These are phyloP conservation scores for Cinara cedri DNA, from an alignment of 2,888 invertebrate species.

Conservation along the genomic window DNA sequence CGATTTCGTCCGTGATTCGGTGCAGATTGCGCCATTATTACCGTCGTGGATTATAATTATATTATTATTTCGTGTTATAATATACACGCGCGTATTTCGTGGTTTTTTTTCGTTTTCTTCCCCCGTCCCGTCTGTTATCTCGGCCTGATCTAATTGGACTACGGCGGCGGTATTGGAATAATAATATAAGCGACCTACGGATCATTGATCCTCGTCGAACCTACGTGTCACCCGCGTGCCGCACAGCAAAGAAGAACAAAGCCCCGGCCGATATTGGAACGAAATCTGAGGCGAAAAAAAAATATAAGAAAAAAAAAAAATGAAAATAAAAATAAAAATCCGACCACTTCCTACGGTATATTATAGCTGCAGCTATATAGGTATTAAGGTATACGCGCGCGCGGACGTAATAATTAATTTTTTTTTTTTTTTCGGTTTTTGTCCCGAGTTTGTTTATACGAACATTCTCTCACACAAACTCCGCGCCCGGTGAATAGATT, in stretches of 20 bases:
- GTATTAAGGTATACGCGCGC: not conserved
- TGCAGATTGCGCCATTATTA: too few relatives aligned
- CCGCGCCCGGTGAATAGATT: constrained; percentile 52
- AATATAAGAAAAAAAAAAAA: constrained; percentile 1
- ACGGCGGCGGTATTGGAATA: not conserved
- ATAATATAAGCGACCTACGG: constrained; percentile 24
- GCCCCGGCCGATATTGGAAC: constrained; percentile 37
- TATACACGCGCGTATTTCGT: not conserved
- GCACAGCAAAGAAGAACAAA: constrained; percentile 47
- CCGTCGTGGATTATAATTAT: too few relatives aligned
- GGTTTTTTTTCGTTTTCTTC: not conserved
- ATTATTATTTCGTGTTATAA: not conserved
- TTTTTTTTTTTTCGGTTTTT: constrained; percentile 12
- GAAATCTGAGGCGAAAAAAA: constrained; percentile 11
- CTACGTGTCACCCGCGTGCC: constrained; percentile 43
- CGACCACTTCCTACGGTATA: constrained; percentile 13
- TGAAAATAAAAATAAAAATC: constrained; percentile 9
- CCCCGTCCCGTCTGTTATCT: not conserved
- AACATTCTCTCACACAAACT: constrained; percentile 51
- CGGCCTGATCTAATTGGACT: constrained; percentile 11
- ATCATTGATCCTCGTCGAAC: constrained; percentile 50
- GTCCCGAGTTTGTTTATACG: constrained; percentile 52
- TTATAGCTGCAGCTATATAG: not conserved
- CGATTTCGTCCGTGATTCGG: too few relatives aligned
- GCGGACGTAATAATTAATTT: constrained; percentile 55